Evolutionary conservation across 30 jellyfish, hydroid and myxozoan genomes (phyloP).

Genomic region (Mastigias papua): DNA sequence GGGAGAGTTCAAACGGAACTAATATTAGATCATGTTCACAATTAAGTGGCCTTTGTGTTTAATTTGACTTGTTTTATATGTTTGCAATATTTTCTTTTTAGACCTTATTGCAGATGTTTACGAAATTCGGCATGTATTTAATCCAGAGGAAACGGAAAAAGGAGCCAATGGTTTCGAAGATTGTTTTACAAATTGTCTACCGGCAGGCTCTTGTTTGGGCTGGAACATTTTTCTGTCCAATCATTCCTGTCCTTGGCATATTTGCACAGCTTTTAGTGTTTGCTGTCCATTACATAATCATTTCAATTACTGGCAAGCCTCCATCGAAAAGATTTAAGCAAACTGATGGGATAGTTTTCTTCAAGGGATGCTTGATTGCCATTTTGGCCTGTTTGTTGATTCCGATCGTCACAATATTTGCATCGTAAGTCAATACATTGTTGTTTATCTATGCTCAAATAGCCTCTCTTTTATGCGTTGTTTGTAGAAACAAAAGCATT

Average conservation of each 20-base stretch:
- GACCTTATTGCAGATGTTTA: constrained; percentile 35
- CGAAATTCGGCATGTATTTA: constrained; percentile 42
- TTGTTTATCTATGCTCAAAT: too few species aligned
- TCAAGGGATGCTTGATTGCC: constrained; percentile 45
- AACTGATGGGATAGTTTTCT: constrained; percentile 42
- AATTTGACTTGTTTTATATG: too few species aligned
- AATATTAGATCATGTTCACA: too few species aligned
- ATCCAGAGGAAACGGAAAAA: constrained; percentile 11
- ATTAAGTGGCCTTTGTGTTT: too few species aligned
- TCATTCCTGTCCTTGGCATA: constrained; percentile 63
- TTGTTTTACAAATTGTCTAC: constrained; percentile 63
- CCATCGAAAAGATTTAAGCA: constrained; percentile 42
- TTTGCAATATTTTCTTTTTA: constrained; percentile 14
- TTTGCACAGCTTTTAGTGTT: constrained; percentile 35
- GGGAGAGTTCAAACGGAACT: too few species aligned
- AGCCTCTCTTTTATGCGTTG: not conserved
- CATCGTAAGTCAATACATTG: constrained; percentile 62
- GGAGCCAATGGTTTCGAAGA: constrained; percentile 63
- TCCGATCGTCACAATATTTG: constrained; percentile 41
- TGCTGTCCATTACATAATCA: constrained; percentile 29
- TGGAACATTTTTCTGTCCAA: constrained; percentile 80
- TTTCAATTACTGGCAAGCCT: constrained; percentile 33
- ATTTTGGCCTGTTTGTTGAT: constrained; percentile 20
- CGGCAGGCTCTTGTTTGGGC: constrained; percentile 74
- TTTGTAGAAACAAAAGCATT: too few species aligned